A percentile compares a stretch with the other conserved stretches of the same genome.
phyloP scores from a whole-genome alignment of 2,797 vertebrate species.

The Crax fasciolata region DNA sequence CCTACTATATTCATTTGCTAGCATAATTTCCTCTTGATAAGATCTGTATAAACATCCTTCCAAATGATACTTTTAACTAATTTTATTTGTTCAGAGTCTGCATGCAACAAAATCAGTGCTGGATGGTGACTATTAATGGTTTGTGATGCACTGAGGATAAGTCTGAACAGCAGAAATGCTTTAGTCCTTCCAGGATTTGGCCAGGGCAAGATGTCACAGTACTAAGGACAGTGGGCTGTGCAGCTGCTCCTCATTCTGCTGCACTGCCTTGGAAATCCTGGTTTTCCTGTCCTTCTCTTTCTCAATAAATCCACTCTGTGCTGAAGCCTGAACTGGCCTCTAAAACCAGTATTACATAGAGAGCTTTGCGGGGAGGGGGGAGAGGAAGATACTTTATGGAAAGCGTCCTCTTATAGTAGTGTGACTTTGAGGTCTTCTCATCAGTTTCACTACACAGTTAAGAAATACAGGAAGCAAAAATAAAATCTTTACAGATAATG shows the following conservation, averaged over 20 bases:
- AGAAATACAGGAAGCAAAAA: constrained; percentile 43
- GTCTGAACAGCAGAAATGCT: neutral
- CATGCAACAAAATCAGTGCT: neutral
- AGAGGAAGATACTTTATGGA: neutral
- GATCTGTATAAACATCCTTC: constrained; percentile 18
- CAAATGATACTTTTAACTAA: constrained; percentile 43
- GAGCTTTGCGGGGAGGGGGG: neutral
- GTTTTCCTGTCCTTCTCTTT: neutral
- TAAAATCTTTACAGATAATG: constrained; percentile 20
- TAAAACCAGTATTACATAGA: neutral
- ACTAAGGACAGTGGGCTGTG: neutral
- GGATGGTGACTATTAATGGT: neutral
- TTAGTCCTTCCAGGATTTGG: neutral
- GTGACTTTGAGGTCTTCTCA: constrained; percentile 1
- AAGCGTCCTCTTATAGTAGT: neutral
- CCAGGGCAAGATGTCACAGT: neutral
- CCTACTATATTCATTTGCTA: constrained; percentile 29
- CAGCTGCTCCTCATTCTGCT: neutral
- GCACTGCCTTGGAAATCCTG: neutral
- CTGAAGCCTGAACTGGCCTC: neutral
- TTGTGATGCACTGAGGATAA: neutral
- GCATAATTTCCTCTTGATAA: constrained; percentile 49
- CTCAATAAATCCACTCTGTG: neutral
- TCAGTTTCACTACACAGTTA: constrained; percentile 1
- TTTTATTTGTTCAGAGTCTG: constrained; percentile 12